A percentile compares a stretch with the other conserved stretches of the same genome.
Conservation (phyloP, 2,113 vertebrate species). For the Scopus umbretta region DNA sequence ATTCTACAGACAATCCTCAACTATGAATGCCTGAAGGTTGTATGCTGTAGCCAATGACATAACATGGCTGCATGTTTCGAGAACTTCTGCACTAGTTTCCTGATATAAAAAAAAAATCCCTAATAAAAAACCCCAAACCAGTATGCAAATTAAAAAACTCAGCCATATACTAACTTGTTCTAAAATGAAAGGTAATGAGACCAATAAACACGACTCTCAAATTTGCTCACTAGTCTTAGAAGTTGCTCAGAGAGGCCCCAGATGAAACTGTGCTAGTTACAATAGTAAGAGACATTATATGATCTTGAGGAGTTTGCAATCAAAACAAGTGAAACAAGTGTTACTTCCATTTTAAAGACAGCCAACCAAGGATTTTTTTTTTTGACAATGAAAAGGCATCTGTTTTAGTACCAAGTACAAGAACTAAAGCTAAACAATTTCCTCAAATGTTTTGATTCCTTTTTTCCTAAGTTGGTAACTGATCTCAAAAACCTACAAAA, state of each 20-base stretch:
- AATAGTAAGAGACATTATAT: neutral
- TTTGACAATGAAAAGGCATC: neutral
- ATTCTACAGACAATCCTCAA: neutral
- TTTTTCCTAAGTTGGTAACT: neutral
- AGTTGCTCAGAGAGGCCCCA: neutral
- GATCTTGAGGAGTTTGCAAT: neutral
- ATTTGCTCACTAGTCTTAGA: neutral
- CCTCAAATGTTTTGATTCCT: neutral
- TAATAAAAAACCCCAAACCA: neutral
- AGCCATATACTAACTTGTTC: neutral
- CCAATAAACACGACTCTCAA: neutral
- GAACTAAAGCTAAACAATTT: neutral
- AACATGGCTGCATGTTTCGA: neutral
- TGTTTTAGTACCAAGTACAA: neutral
- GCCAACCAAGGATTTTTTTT: neutral
- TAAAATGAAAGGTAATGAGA: neutral
- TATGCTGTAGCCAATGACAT: neutral
- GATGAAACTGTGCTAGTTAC: neutral
- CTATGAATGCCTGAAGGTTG: neutral
- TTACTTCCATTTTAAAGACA: neutral
- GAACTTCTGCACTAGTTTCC: neutral
- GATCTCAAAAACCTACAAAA: neutral
- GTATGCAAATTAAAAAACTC: neutral
- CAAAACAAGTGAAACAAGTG: neutral
- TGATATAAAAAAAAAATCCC: neutral